Evolutionary conservation across 2,113 vertebrate species (phyloP), one percentile per base, ranked within the genome.

Genomic region (Thalassoma bifasciatum): DNA sequence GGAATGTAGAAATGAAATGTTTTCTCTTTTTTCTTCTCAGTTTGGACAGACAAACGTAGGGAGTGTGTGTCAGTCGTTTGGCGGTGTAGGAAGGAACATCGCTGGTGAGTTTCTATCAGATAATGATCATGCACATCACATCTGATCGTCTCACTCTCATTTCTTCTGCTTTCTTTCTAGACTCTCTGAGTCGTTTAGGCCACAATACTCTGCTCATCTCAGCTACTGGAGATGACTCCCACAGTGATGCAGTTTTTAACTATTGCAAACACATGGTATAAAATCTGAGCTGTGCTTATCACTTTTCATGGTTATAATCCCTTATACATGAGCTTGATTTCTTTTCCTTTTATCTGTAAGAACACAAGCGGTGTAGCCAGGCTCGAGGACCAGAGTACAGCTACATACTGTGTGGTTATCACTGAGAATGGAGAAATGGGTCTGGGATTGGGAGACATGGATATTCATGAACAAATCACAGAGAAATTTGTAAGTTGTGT

Each of bases 391-490:
- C 90, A 92, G 13, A 91, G 75, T 66, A 95, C 94, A 7, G 94
- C 94, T 1, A 94, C 93, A 1, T 95, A 94, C 80, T 95, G 93
- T 65, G 92, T 69, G 10, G 90, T 94, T 8, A 93, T 95, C 54
- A 88, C 76, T 22, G 85, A 91, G 53, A 89, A 70, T 3, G 96
- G 96, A 63, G 96, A 97, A 64, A 82, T 97, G 77, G 94, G 88
- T 75, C n/a, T 97, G 0, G 95, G 94, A 62, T 49, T 98, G 86
- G 96, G 96, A 44, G 96, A 98, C 81, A 97, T 98, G 96, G 96
- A 95, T 66, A 92, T 97, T 85, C 96, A 98, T 76, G 91, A 93
- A 11, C 93, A 93, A 81, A 96, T 98, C 81, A 96, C 95, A 51
- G 81, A 94, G 84, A 89, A 91, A 79, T 93, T 96, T 12, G 96